phyloP scores from a whole-genome alignment of 2,888 invertebrate genomes.

The Copidosoma aretas region DNA sequence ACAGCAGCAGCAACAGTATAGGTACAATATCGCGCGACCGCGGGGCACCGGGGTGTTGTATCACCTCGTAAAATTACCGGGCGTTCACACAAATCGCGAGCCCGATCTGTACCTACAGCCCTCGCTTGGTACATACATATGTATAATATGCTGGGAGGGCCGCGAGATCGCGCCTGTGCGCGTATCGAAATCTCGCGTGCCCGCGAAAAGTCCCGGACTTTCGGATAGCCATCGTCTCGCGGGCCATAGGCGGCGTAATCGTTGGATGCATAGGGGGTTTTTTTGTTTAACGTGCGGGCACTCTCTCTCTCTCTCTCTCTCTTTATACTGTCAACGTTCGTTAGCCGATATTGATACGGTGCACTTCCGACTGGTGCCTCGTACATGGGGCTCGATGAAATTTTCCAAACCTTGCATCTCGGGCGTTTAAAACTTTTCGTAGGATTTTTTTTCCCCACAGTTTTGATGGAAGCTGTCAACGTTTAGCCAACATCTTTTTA shows the following conservation, averaged over 20 bases:
- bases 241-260: neutral
- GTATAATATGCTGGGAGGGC: too few species aligned
- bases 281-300: neutral
- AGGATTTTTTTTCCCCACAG: too few species aligned
- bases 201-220: neutral
- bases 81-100: conserved; percentile 21
- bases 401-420: neutral
- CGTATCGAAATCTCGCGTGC: conserved; percentile 3
- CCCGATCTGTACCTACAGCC: too few species aligned
- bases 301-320: neutral
- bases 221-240: neutral
- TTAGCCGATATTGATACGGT: neutral
- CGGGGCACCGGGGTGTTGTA: conserved; percentile 13
- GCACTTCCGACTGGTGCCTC: neutral
- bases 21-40: too few species aligned
- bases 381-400: neutral
- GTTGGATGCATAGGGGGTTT: neutral
- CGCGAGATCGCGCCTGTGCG: neutral
- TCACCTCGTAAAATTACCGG: conserved; percentile 19
- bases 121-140: too few species aligned
- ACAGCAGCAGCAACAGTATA: too few species aligned
- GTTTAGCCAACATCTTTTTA: too few species aligned
- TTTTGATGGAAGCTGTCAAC: too few species aligned
- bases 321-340: neutral
- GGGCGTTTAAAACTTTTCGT: too few species aligned